These are phyloP conservation scores for Macrocentrus cingulum DNA, from an alignment of 1,140 invertebrate species.

Conservation along the genomic window DNA sequence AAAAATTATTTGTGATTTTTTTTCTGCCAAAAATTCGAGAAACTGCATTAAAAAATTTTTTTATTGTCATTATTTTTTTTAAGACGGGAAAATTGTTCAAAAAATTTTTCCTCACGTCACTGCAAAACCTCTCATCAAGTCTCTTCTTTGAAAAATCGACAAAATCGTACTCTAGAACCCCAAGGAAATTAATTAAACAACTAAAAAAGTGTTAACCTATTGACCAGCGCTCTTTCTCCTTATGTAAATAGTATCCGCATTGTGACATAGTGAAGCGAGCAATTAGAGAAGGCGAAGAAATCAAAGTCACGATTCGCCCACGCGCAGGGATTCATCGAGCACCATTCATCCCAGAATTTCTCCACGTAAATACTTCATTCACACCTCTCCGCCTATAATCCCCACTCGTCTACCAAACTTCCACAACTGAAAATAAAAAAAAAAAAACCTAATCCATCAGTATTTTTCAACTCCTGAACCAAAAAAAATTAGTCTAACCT, in stretches of 20 bases:
- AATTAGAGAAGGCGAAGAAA: conserved; percentile 5
- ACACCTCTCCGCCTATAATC: not conserved
- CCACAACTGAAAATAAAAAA: not conserved
- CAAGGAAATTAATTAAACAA: no score
- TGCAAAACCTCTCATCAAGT: no score
- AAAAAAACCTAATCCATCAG: not conserved
- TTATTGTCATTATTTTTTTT: no score
- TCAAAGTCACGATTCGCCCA: conserved; percentile 5
- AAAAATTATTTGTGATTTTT: no score
- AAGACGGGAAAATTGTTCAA: no score
- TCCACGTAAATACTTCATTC: not conserved
- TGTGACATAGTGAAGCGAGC: not conserved
- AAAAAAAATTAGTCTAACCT: no score
- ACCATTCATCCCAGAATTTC: not conserved
- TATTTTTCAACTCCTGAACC: not conserved
- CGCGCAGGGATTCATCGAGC: not conserved
- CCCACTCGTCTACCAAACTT: not conserved
- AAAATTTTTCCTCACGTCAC: no score
- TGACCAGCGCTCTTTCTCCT: not conserved
- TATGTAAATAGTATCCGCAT: conserved; percentile 2
- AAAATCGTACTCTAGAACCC: no score
- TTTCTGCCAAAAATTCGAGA: no score
- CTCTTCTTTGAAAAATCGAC: no score
- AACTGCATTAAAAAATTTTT: no score
- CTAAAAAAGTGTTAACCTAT: no score